Evolutionary conservation across 2,113 vertebrate species (phyloP).

Genomic region (Leptobrachium ailaonicum): DNA sequence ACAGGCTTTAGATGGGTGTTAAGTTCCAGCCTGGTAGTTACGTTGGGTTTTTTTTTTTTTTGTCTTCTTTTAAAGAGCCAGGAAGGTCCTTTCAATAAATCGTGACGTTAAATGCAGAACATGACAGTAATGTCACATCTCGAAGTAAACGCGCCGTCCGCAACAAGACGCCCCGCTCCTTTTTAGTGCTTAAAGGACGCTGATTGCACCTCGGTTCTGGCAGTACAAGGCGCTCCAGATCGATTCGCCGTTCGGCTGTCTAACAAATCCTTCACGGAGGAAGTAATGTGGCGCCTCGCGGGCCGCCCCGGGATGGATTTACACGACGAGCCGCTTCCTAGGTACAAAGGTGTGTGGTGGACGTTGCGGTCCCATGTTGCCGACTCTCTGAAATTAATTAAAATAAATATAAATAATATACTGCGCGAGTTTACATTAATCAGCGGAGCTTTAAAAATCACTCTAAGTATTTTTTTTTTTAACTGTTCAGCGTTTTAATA

Average conservation of each 20-base stretch:
- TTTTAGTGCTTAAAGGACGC: not conserved
- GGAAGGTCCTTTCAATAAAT: constrained; percentile 28
- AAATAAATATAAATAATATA: not conserved
- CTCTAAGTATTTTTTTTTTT: not conserved
- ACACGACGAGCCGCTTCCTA: not conserved
- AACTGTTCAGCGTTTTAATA: not conserved
- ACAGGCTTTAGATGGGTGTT: not conserved
- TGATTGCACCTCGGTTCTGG: not conserved
- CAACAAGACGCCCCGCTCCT: not conserved
- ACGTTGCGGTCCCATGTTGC: not conserved
- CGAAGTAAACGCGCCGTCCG: not conserved
- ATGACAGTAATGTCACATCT: constrained; percentile 35
- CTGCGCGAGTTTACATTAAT: too few species aligned
- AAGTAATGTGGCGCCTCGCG: not conserved
- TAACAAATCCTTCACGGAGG: not conserved
- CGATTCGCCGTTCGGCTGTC: not conserved
- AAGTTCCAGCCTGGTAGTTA: not conserved
- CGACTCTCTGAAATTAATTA: not conserved
- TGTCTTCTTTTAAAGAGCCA: constrained; percentile 6
- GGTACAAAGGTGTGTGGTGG: not conserved
- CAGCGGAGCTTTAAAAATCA: not conserved
- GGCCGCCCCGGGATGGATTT: not conserved
- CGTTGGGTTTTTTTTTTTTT: too few species aligned
- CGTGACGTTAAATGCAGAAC: constrained; percentile 1
- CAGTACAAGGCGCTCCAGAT: not conserved